Percentiles rank a stretch among this genome's conserved stretches.
Evolutionary conservation across 2,797 vertebrate species (phyloP).

Genomic region (Manis javanica): DNA sequence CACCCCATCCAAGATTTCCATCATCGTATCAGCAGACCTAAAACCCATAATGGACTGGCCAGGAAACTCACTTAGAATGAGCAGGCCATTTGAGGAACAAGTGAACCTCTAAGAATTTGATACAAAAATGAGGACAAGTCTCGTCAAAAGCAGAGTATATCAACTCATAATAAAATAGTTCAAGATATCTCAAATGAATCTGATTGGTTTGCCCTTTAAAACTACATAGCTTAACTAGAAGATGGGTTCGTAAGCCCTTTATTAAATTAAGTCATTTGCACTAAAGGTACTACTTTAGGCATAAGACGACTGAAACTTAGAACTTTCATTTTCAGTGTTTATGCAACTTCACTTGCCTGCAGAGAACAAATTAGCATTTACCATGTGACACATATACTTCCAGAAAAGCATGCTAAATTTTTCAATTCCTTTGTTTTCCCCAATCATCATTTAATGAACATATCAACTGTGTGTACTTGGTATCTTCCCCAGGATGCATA

Average conservation of each 20-base stretch:
- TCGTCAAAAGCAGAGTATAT: not conserved
- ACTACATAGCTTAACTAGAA: not conserved
- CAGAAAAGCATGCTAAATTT: not conserved
- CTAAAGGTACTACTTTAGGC: slow-evolving; percentile 58
- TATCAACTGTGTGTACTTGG: fast-evolving
- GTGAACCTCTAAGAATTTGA: not conserved
- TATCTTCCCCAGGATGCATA: not conserved
- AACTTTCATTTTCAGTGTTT: slow-evolving; percentile 27
- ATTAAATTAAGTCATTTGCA: slow-evolving; percentile 49
- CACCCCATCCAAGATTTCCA: not conserved
- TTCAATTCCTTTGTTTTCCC: not conserved
- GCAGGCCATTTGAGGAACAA: not conserved
- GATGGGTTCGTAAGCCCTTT: not conserved
- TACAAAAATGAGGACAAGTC: not conserved
- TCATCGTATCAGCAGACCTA: not conserved
- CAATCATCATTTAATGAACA: not conserved
- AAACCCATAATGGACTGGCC: not conserved
- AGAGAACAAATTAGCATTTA: not conserved
- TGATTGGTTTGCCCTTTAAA: not conserved
- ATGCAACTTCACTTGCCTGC: slow-evolving; percentile 60
- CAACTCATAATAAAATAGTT: not conserved
- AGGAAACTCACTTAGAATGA: not conserved
- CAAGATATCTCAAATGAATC: not conserved
- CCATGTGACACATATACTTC: not conserved
- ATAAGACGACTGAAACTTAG: slow-evolving; percentile 39